phyloP scores from a whole-genome alignment of 2,113 vertebrate genomes.

The Sakesphorus luctuosus region DNA sequence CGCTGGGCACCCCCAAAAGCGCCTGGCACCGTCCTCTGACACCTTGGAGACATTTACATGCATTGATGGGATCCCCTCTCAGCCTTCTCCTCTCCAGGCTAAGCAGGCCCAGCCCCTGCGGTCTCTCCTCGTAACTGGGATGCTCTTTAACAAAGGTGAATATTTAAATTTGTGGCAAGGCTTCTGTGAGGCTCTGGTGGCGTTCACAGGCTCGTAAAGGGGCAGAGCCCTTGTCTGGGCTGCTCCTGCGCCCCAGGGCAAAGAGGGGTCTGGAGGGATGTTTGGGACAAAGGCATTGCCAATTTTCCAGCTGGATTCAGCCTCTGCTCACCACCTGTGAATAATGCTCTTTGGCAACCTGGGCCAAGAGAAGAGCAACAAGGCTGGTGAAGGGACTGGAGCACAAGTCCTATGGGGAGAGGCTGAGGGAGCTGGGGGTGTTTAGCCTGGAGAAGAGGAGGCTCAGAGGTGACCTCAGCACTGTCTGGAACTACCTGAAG shows the following conservation, averaged over 20 bases:
- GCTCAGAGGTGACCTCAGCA: too few relatives aligned
- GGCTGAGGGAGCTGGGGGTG: too few relatives aligned
- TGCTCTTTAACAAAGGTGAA: neutral
- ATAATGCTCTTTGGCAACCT: neutral
- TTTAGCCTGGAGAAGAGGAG: too few relatives aligned
- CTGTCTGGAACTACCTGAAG: too few relatives aligned
- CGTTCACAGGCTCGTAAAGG: rapidly evolving
- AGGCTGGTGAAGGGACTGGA: too few relatives aligned
- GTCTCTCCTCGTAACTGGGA: neutral
- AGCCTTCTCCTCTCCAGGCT: neutral
- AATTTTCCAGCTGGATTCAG: neutral
- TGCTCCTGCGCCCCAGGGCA: neutral
- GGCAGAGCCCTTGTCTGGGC: neutral
- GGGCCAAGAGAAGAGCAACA: too few relatives aligned
- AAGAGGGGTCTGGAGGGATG: neutral
- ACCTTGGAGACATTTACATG: neutral
- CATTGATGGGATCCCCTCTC: neutral
- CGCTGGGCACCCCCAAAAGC: neutral
- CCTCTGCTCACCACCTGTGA: neutral
- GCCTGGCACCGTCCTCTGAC: neutral
- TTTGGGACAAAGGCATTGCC: neutral
- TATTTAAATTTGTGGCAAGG: rapidly evolving
- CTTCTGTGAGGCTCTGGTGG: neutral
- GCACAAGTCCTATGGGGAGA: too few relatives aligned
- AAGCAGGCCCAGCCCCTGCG: neutral